phyloP scores from a whole-genome alignment of 2,888 invertebrate species.

The Phortica magna region DNA sequence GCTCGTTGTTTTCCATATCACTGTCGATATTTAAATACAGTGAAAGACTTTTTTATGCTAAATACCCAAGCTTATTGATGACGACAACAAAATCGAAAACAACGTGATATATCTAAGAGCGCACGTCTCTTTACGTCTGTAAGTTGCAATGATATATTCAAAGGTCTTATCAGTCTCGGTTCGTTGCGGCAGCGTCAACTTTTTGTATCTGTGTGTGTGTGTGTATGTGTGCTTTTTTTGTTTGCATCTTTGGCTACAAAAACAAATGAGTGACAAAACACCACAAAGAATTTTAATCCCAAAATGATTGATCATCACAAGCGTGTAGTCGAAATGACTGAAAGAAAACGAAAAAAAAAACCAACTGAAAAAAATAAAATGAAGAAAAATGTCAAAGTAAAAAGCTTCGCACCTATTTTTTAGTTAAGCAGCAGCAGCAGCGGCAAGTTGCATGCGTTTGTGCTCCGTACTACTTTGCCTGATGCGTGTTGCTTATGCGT shows the following conservation, averaged over 20 bases:
- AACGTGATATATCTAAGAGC: slow-evolving; percentile 56
- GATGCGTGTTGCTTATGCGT: slow-evolving; percentile 51
- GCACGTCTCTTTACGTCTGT: background rate
- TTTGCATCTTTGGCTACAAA: slow-evolving; percentile 44
- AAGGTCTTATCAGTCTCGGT: slow-evolving; percentile 11
- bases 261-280: slow-evolving; percentile 70
- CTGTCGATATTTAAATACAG: slow-evolving; percentile 42
- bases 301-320: slow-evolving; percentile 72
- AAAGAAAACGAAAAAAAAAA: slow-evolving; percentile 14
- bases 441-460: too few relatives aligned
- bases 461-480: too few relatives aligned
- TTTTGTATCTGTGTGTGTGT: background rate
- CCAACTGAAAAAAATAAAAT: background rate
- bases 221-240: slow-evolving; percentile 25
- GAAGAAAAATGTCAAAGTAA: slow-evolving; percentile 35
- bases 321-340: background rate
- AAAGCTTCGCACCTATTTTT: slow-evolving; percentile 67
- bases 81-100: slow-evolving; percentile 64
- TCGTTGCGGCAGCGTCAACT: background rate
- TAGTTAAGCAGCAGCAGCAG: slow-evolving; percentile 45
- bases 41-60: slow-evolving; percentile 69
- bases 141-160: background rate
- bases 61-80: slow-evolving; percentile 69
- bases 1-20: background rate
- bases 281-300: slow-evolving; percentile 73